Conservation (phyloP, 2,113 vertebrate species). For the Ifrita kowaldi region DNA sequence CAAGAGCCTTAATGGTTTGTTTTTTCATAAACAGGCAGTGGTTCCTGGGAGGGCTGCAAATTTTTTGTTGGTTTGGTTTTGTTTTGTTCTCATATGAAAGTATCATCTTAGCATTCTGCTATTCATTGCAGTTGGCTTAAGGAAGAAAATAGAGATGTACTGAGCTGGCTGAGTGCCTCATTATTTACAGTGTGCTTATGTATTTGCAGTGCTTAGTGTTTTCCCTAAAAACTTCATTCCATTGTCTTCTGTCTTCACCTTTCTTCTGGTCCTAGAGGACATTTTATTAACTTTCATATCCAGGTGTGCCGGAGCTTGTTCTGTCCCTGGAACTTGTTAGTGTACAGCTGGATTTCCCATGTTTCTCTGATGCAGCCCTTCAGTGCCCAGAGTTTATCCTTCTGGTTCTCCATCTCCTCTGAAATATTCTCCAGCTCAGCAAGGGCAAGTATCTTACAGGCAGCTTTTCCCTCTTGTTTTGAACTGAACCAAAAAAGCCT, state of each 20-base stretch:
- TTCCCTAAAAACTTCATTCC: not conserved
- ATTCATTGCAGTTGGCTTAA: not conserved
- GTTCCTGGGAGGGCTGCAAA: not conserved
- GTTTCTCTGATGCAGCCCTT: not conserved
- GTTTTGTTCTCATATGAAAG: not conserved
- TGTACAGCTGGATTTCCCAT: not conserved
- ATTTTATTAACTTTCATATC: not conserved
- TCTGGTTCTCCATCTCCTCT: not conserved
- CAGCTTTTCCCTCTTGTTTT: not conserved
- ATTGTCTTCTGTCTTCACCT: not conserved
- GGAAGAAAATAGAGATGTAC: not conserved
- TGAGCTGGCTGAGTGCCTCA: not conserved
- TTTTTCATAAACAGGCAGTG: conserved; percentile 7
- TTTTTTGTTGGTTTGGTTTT: not conserved
- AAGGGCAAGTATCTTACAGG: not conserved
- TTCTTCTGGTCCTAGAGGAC: not conserved
- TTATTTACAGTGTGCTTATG: not conserved
- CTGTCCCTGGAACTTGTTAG: not conserved
- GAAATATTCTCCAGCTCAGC: not conserved
- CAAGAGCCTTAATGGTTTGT: conserved; percentile 28
- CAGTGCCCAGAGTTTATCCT: not conserved
- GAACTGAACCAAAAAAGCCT: not conserved
- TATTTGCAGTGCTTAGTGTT: not conserved
- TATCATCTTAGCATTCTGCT: not conserved
- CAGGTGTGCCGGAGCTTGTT: not conserved